Conservation (phyloP, 1,140 invertebrate genomes). For the Solenopsis invicta region DNA sequence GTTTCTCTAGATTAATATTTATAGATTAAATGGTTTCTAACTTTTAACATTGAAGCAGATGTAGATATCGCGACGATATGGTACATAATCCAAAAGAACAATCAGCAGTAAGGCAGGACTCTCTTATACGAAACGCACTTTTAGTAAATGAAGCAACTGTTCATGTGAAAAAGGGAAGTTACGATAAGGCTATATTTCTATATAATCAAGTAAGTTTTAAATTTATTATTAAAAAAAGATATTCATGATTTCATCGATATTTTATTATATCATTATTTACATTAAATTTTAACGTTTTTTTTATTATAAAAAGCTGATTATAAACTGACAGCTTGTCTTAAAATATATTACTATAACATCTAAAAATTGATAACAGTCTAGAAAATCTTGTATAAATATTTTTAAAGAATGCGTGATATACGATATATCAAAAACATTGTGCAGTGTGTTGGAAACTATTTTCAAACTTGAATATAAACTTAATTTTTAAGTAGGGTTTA, state of each 20-base stretch:
- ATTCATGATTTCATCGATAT: no score
- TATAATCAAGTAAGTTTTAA: slow-evolving; percentile 89
- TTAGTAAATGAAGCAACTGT: slow-evolving; percentile 90
- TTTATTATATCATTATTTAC: no score
- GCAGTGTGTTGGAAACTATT: background rate
- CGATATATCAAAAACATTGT: background rate
- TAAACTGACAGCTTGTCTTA: background rate
- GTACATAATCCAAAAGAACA: slow-evolving; percentile 77
- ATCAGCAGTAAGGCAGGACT: slow-evolving; percentile 82
- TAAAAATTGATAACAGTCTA: background rate
- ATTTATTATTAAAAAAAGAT: slow-evolving; percentile 27
- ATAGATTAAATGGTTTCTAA: background rate
- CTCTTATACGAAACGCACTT: slow-evolving; percentile 86
- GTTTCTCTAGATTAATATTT: background rate
- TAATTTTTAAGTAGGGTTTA: background rate
- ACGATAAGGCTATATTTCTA: slow-evolving; percentile 89
- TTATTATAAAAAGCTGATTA: no score
- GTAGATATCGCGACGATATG: slow-evolving; percentile 56
- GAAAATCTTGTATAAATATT: background rate
- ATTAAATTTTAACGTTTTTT: no score
- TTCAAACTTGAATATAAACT: background rate
- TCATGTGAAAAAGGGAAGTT: slow-evolving; percentile 91
- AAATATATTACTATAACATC: background rate
- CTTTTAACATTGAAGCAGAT: background rate
- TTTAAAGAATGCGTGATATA: background rate